Evolutionary conservation across 2,113 vertebrate genomes (phyloP), one percentile per base, ranked within the genome.

Genomic region (Gila orcuttii): DNA sequence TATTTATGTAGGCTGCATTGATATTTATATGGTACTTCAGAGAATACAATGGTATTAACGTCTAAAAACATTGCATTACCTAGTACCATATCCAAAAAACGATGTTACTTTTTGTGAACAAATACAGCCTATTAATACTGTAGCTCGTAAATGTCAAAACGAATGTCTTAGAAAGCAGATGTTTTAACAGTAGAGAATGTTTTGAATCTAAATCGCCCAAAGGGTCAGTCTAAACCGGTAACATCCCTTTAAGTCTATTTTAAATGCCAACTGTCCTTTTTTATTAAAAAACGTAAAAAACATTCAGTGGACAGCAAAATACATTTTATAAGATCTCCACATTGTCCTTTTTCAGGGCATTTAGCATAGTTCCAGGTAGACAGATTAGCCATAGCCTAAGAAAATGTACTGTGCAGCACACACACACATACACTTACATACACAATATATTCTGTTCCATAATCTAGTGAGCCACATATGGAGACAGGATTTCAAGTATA

Each of bases 371-470:
- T 85, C 36, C 17, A 79, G 25, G 75, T 21, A 80, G 47, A 59
- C 39, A 60, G 52, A 69, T 52, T 52, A 79, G 84, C 52, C 84
- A 85, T 55, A 80, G 50, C 21, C 50, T 28, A 59, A n/a, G 45
- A 78, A 85, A 79, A 23, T 21, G 21, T 55, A 23, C 42, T 45
- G n/a, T 52, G 47, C 71, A 74, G 2, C 19, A 21, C 19, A 69
- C 31, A 69, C 19, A 71, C 33, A 39, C 47, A 45, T 0, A 6
- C 19, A 31, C 19, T 5, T 5, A 71, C 19, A 71, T 4, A 71
- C 33, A 39, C 68, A 71, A 21, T 69, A 42, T n/a, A 23, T 71
- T 47, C 23, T 47, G 11, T 75, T 75, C 11, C 42, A 50, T 47
- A 75, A 28, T 50, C 11, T 47, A 47, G 0, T 3, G n/a, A 47